Conservation (phyloP, 1,140 invertebrate species). For the Drosophila subpulchrella region DNA sequence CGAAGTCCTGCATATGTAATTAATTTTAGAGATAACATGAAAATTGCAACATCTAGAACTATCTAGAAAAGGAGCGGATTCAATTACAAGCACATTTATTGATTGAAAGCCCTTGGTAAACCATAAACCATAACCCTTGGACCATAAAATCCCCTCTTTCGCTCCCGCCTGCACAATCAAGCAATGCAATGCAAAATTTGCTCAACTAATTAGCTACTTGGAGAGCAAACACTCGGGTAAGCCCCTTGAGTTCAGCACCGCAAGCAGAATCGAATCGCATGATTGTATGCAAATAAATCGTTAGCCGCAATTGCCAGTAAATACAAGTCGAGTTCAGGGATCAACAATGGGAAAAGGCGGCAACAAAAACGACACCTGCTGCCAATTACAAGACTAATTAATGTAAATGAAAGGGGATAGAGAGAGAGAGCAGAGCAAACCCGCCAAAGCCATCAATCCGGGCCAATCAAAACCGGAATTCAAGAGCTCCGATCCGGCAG, state of each 20-base stretch:
- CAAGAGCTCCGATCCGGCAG: conserved; percentile 18
- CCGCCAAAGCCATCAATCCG: conserved; percentile 17
- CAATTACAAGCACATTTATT: neutral
- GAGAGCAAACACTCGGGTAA: conserved; percentile 35
- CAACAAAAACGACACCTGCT: conserved; percentile 43
- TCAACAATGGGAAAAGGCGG: conserved; percentile 10
- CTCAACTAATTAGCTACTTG: conserved; percentile 64
- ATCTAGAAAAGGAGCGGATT: neutral
- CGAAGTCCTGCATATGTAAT: too few relatives aligned
- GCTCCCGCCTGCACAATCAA: conserved; percentile 12
- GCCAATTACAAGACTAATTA: conserved; percentile 69
- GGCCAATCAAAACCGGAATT: conserved; percentile 29
- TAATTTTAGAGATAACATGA: too few relatives aligned
- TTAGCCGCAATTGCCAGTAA: conserved; percentile 37
- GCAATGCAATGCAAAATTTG: conserved; percentile 47
- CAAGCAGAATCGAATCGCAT: conserved; percentile 24
- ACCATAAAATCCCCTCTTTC: neutral
- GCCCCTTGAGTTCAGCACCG: conserved; percentile 28
- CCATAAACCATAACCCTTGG: conserved; percentile 1
- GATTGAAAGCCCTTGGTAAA: neutral
- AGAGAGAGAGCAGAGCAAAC: neutral
- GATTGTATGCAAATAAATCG: conserved; percentile 58
- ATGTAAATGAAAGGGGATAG: conserved; percentile 49
- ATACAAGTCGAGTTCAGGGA: conserved; percentile 14
- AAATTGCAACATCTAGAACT: too few relatives aligned